Evolutionary conservation across 2,888 invertebrate genomes (phyloP).

Genomic region (Morpho helenor): DNA sequence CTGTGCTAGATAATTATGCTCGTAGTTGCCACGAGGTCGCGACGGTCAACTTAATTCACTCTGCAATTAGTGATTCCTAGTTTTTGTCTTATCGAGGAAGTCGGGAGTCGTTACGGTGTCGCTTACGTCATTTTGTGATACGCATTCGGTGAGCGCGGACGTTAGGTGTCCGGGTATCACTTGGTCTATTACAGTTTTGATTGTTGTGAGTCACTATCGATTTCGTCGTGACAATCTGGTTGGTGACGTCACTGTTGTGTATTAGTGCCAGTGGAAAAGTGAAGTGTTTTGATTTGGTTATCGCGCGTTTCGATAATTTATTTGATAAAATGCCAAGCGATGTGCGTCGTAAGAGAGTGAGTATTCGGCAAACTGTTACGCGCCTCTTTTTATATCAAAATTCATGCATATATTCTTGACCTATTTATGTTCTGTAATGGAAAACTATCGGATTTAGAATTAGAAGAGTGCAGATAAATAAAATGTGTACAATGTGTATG

Average conservation of each 20-base stretch:
- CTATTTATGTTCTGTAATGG: too few species aligned
- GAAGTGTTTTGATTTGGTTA: not conserved
- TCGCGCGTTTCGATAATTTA: not conserved
- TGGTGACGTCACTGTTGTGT: conserved; percentile 8
- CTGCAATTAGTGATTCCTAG: conserved; percentile 22
- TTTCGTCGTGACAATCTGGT: conserved; percentile 19
- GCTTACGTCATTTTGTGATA: conserved; percentile 38
- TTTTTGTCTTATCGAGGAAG: conserved; percentile 33
- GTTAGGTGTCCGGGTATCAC: conserved; percentile 24
- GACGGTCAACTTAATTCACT: conserved; percentile 2
- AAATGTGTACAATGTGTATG: too few species aligned
- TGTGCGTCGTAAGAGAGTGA: conserved; percentile 50
- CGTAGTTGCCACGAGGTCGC: too few species aligned
- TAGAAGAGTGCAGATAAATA: too few species aligned
- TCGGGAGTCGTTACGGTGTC: conserved; percentile 5
- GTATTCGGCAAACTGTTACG: conserved; percentile 23
- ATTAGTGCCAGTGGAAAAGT: conserved; percentile 8
- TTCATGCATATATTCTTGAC: too few species aligned
- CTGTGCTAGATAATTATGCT: too few species aligned
- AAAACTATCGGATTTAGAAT: too few species aligned
- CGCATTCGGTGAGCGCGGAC: conserved; percentile 39
- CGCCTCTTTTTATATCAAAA: too few species aligned
- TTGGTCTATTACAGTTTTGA: not conserved
- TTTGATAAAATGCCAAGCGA: conserved; percentile 52
- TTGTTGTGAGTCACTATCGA: conserved; percentile 11